phyloP scores from a whole-genome alignment of 1,140 invertebrate species.

The Trachymyrmex cornetzi region DNA sequence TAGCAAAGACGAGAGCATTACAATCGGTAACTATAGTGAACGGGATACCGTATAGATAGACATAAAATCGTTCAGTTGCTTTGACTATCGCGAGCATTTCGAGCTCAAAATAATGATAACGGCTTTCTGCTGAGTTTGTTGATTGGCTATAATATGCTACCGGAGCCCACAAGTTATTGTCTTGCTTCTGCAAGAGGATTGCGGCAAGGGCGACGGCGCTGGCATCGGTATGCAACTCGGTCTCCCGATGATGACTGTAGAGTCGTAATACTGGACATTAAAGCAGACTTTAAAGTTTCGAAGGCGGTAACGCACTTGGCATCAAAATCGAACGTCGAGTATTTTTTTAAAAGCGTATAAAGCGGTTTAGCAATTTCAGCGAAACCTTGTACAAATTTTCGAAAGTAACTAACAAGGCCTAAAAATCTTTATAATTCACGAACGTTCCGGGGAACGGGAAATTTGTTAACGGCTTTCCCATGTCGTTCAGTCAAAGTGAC shows the following conservation, averaged over 20 bases:
- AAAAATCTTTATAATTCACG: too few species aligned
- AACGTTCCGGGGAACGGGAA: too few species aligned
- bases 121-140: not conserved
- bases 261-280: not conserved
- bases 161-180: not conserved
- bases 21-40: not conserved
- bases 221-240: not conserved
- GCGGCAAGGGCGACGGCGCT: not conserved
- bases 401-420: too few species aligned
- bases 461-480: too few species aligned
- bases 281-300: too few species aligned
- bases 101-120: not conserved
- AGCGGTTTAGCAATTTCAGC: too few species aligned
- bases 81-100: not conserved
- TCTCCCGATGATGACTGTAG: not conserved
- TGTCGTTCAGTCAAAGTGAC: too few species aligned
- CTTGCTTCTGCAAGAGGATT: not conserved
- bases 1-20: not conserved
- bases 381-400: too few species aligned
- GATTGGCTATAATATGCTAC: not conserved
- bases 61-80: not conserved
- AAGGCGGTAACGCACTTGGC: too few species aligned
- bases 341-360: too few species aligned
- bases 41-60: not conserved
- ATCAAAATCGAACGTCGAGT: too few species aligned